phyloP scores from a whole-genome alignment of 2,797 vertebrate genomes.

The Siniperca obscura region DNA sequence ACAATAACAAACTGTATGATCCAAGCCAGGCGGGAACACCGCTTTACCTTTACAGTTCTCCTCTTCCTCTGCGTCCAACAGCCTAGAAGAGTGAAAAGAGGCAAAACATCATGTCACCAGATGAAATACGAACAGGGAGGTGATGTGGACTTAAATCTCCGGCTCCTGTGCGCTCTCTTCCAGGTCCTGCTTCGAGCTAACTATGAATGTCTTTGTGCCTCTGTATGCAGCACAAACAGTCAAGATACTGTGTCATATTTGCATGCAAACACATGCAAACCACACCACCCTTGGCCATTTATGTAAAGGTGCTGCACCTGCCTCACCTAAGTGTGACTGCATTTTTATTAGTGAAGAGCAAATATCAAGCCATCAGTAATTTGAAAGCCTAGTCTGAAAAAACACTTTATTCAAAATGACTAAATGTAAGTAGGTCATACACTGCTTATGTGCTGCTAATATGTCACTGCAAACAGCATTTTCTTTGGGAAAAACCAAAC shows the following conservation, averaged over 20 bases:
- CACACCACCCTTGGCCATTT: neutral
- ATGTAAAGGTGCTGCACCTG: slow-evolving; percentile 39
- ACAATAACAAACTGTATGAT: slow-evolving; percentile 7
- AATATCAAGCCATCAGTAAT: slow-evolving; percentile 8
- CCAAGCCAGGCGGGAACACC: neutral
- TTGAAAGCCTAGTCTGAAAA: neutral
- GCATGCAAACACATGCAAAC: slow-evolving; percentile 73
- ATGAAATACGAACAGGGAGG: slow-evolving; percentile 28
- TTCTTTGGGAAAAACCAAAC: slow-evolving; percentile 12
- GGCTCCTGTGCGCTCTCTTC: neutral
- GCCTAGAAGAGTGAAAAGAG: slow-evolving; percentile 51
- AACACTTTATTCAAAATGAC: neutral
- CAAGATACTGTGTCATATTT: slow-evolving; percentile 52
- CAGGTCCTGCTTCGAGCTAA: slow-evolving; percentile 14
- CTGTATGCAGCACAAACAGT: slow-evolving; percentile 17
- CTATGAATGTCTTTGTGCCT: slow-evolving; percentile 26
- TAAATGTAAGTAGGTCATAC: neutral
- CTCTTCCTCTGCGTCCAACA: slow-evolving; percentile 71
- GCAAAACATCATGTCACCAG: slow-evolving; percentile 40
- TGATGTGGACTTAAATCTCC: neutral
- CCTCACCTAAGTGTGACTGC: neutral
- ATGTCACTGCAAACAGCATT: slow-evolving; percentile 40
- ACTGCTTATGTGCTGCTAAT: neutral
- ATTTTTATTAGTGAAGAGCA: neutral
- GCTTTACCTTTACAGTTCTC: slow-evolving; percentile 77